Base-by-base conservation (phyloP, 1,140 invertebrate genomes). In the Pachypsylla venusta region DNA sequence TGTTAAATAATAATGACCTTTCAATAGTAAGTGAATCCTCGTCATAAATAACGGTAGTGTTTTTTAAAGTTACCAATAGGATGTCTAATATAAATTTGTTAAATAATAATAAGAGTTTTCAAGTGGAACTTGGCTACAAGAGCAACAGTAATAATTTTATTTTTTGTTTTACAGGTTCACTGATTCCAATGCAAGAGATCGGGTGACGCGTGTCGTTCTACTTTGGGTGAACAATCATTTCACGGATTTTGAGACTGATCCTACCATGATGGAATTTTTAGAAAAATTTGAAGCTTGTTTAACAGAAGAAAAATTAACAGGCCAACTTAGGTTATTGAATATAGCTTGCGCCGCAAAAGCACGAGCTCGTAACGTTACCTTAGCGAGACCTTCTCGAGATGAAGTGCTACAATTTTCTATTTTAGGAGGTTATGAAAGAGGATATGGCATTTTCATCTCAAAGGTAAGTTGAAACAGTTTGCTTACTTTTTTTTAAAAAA, bases 171-270 rank as follows among this genome's bases (percentile, higher is more conserved):
- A 3, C 56, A 72, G 71, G 70, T 92, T 92, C 68, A 78, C 81
- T 39, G 87, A 94, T 70, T 72, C 81, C 2, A 75, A 79, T 55
- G 79, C 89, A 3, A 75, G 92, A 55, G 92, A 97, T 70, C 77
- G 91, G 69, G 93, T 98, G 1, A 95, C 94, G 0, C 76, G 94
- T 58, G 93, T 99, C 0, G 88, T 99, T 0, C 74, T 98, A 1
- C 75, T 98, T 0, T 99, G 96, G 96, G 94, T 98, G 0, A 98
- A 98, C 70, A 98, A 98, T 73, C 95, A 99, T 75, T 99, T 98
- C 69, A 97, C 93, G 24, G 96, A 99, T 71, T 99, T 99, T 75
- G 96, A 99, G 74, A 93, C 84, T 4, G 88, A 95, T 75, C 84
- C 89, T 25, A 81, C 83, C 28, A 95, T 99, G 92, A 95, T 95